Base-by-base conservation (phyloP, 2,113 vertebrate genomes). In the Gila orcuttii region DNA sequence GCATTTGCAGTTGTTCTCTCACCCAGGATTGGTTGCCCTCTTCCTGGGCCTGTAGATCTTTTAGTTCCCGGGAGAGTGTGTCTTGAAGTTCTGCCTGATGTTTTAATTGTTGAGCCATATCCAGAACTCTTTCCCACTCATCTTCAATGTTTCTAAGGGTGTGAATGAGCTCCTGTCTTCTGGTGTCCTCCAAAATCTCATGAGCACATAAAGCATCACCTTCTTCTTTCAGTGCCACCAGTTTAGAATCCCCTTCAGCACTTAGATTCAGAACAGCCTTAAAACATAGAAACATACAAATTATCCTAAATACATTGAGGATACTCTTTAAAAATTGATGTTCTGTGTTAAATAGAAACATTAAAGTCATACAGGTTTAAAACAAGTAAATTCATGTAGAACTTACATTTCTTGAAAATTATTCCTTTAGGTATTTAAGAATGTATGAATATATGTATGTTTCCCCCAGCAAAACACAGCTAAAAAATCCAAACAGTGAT, bases 61-160 rank as follows among this genome's bases (percentile, higher is more conserved):
- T 71, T 1, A 89, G 0, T 25, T 93, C 91, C 47, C 85, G 89
- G 21, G 86, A 73, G 6, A 94, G 21, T 2, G 71, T 42, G 0
- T 52, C 82, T 47, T 86, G 90, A 4, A 52, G 77, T 60, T 93
- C 87, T 0, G 81, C 86, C 73, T 89, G 69, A 10, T 39, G 42
- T 17, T 90, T 71, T 39, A 88, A 31, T 28, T 93, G 86, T 62
- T 92, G 87, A 3, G 93, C 93, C 0, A 55, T 74, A 79, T 89
- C 85, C 86, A 93, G 81, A 6, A 91, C 86, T 3, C 2, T 66
- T n/a, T 21, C 90, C 95, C 94, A 95, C 77, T 93, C 89, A n/a
- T 92, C 86, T 57, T 94, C 92, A 7, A 83, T 36, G 3, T 90
- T 88, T 82, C 31, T 83, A 31, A 92, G 12, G 0, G 57, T 47